Base-by-base conservation (phyloP, 2,797 vertebrate species). In the Rhinophrynus dorsalis region DNA sequence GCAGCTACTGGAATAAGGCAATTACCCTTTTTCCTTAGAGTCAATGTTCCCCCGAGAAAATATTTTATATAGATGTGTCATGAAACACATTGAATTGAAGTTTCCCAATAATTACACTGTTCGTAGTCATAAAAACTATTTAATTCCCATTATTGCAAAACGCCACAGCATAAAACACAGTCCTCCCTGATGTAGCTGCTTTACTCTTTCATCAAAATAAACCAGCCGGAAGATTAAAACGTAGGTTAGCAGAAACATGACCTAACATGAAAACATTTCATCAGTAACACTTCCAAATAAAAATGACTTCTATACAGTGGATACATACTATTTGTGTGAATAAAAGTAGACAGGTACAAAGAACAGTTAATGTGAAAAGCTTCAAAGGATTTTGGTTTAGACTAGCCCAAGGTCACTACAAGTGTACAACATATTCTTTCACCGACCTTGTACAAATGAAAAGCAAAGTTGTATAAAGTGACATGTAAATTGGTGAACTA, bases 11-110 rank as follows among this genome's bases (percentile, higher is more conserved):
- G 67, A 81, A 84, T 81, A 68, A 80, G 76, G 80, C 84, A 87
- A 89, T 79, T 76, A 81, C 78, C 81, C 81, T 81, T 79, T 85
- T 81, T 67, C 58, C 66, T 78, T 82, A 85, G 79, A 11, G 48
- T 78, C 76, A 83, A 79, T 77, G 70, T 45, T 69, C 67, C 74
- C 67, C 66, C 67, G 76, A 76, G 80, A 82, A 87, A 86, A 84
- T 0, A 70, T 77, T 82, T 83, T 74, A 79, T 72, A 67, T 35
- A 47, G 75, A 78, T 79, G 47, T 79, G 78, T 82, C 67, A 78
- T 70, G 81, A 83, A 70, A 72, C 65, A 78, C 18, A 55, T 42
- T 54, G 76, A 74, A 80, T 81, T 61, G 10, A 33, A 37, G 74
- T 78, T 79, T 81, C 64, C 71, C 57, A 77, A 80, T 78, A 80